Percentiles rank a stretch among this genome's conserved stretches.
Conservation (phyloP, 2,888 invertebrate genomes). For the Chironomus riparius region DNA sequence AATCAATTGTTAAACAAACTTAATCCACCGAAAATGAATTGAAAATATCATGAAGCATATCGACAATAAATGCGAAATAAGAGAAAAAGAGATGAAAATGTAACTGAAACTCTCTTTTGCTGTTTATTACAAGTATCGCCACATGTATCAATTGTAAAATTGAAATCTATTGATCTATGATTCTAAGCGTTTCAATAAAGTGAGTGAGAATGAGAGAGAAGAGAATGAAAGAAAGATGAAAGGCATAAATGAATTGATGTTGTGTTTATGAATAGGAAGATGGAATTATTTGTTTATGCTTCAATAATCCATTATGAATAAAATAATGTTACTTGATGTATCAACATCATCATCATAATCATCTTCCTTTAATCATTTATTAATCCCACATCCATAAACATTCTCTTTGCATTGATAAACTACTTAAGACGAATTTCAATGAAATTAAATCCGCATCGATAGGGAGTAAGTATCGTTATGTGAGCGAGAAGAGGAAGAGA, state of each 20-base stretch:
- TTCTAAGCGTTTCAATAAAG: not conserved
- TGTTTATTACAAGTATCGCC: no score
- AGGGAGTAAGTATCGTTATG: no score
- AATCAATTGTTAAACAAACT: constrained; percentile 10
- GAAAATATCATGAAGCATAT: not conserved
- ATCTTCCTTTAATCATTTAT: no score
- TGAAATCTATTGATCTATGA: not conserved
- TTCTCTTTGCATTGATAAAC: no score
- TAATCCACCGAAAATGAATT: not conserved
- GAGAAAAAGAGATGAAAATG: not conserved
- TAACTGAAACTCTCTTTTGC: not conserved
- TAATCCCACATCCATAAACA: no score
- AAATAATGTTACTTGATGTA: no score
- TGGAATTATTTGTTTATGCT: constrained; percentile 13
- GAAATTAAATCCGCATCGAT: no score
- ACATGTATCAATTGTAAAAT: no score
- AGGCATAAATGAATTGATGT: not conserved
- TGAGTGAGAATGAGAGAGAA: not conserved
- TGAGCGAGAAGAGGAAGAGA: no score
- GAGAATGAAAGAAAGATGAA: not conserved
- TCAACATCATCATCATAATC: no score
- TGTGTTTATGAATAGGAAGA: not conserved
- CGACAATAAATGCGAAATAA: not conserved
- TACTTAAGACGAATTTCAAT: no score
- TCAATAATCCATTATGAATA: constrained; percentile 7